These are phyloP conservation scores for Cataglyphis cursor DNA, from an alignment of 2,888 invertebrate species.

Conservation along the genomic window DNA sequence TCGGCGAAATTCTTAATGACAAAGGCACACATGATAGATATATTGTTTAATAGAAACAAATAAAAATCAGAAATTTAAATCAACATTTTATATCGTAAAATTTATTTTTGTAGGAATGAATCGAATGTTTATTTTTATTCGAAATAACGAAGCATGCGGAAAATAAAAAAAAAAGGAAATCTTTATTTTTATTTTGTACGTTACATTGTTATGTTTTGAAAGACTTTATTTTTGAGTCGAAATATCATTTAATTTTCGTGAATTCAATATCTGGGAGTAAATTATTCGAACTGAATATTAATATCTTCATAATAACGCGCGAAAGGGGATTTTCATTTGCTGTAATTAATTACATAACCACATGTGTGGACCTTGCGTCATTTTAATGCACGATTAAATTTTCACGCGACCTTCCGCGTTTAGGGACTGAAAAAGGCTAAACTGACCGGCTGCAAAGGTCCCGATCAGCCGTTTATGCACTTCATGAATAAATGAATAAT, in stretches of 20 bases:
- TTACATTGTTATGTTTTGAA: background rate
- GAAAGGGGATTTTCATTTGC: conserved; percentile 1
- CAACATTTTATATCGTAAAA: background rate
- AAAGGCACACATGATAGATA: background rate
- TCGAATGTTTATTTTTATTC: background rate
- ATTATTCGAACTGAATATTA: conserved; percentile 14
- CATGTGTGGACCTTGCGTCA: background rate
- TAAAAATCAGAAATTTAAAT: background rate
- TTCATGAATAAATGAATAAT: conserved; percentile 48
- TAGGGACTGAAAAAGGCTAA: conserved; percentile 15
- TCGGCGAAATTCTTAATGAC: conserved; percentile 9
- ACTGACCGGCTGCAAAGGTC: conserved; percentile 6
- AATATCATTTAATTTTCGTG: conserved; percentile 7
- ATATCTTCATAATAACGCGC: conserved; percentile 8
- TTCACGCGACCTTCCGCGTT: background rate
- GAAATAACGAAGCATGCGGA: background rate
- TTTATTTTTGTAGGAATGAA: background rate
- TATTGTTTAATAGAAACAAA: background rate
- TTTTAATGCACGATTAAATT: conserved; percentile 8
- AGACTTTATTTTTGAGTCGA: background rate
- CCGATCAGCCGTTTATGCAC: conserved; percentile 14
- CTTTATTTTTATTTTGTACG: background rate
- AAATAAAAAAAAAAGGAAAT: background rate
- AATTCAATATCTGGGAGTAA: background rate
- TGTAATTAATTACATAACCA: conserved; percentile 37